Conservation (phyloP, 2,797 vertebrate species). For the Phalanger gymnotis region DNA sequence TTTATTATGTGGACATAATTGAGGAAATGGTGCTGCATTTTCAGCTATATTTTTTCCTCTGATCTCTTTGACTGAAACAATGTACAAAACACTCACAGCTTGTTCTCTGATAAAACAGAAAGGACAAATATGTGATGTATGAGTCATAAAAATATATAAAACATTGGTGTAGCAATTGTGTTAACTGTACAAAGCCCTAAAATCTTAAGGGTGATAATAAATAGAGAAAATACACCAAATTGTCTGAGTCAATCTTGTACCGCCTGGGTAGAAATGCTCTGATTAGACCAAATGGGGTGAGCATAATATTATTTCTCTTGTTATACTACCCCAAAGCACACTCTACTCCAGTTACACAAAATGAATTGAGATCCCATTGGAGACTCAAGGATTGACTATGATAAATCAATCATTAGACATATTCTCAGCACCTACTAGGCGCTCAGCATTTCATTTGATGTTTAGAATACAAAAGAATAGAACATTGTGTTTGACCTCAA, state of each 20-base stretch:
- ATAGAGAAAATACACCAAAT: background rate
- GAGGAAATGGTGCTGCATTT: constrained; percentile 48
- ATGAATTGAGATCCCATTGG: constrained; percentile 13
- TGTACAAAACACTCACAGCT: background rate
- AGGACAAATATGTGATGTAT: constrained; percentile 20
- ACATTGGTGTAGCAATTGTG: constrained; percentile 19
- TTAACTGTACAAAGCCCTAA: background rate
- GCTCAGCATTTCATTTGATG: background rate
- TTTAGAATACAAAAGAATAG: constrained; percentile 3
- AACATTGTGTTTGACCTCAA: background rate
- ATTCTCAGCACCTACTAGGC: background rate
- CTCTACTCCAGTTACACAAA: background rate
- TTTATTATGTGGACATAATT: constrained; percentile 36
- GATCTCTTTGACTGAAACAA: constrained; percentile 39
- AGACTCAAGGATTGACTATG: background rate
- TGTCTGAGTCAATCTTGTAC: background rate
- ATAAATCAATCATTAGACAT: background rate
- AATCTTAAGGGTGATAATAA: constrained; percentile 24
- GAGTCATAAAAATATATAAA: constrained; percentile 24
- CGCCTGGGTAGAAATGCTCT: background rate
- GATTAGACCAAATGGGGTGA: background rate
- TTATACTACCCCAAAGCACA: background rate
- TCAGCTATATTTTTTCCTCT: constrained; percentile 48
- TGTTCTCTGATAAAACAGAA: background rate
- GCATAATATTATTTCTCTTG: constrained; percentile 33